Conservation (phyloP, 2,113 vertebrate genomes). For the Cyprinus carpio region DNA sequence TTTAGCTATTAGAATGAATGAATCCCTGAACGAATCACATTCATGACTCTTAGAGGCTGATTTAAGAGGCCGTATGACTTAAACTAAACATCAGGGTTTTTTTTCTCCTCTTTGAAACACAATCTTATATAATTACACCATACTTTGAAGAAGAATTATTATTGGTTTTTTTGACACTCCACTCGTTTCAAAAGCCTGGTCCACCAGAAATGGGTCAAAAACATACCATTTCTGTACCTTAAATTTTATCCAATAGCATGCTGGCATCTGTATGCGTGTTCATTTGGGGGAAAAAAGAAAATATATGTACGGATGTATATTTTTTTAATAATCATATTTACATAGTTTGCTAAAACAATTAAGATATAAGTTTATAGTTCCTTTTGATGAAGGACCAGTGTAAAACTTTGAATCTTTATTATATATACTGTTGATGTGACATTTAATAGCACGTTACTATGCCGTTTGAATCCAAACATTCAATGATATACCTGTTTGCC, state of each 20-base stretch:
- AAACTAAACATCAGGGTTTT: neutral
- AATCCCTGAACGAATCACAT: neutral
- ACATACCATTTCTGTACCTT: neutral
- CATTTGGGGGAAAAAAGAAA: slow-evolving; percentile 20
- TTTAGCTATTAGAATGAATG: slow-evolving; percentile 54
- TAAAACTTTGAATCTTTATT: neutral
- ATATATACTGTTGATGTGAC: slow-evolving; percentile 16
- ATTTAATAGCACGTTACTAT: slow-evolving; percentile 25
- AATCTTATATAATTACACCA: neutral
- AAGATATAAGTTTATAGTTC: slow-evolving; percentile 27
- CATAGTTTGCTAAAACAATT: slow-evolving; percentile 54
- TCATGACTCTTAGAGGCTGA: neutral
- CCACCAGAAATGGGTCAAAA: slow-evolving; percentile 28
- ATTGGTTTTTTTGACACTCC: neutral
- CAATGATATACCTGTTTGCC: neutral
- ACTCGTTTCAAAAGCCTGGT: slow-evolving; percentile 26
- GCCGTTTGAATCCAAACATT: slow-evolving; percentile 15
- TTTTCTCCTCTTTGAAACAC: neutral
- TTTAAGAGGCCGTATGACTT: neutral
- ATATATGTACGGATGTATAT: slow-evolving; percentile 8
- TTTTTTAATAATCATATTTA: slow-evolving; percentile 42
- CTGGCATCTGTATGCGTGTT: slow-evolving; percentile 37
- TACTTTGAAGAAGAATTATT: neutral
- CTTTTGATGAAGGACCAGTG: slow-evolving; percentile 26
- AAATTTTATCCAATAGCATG: slow-evolving; percentile 30